These are phyloP conservation scores for Bubo blakistoni DNA, from an alignment of 2,113 vertebrate species.

Conservation along the genomic window DNA sequence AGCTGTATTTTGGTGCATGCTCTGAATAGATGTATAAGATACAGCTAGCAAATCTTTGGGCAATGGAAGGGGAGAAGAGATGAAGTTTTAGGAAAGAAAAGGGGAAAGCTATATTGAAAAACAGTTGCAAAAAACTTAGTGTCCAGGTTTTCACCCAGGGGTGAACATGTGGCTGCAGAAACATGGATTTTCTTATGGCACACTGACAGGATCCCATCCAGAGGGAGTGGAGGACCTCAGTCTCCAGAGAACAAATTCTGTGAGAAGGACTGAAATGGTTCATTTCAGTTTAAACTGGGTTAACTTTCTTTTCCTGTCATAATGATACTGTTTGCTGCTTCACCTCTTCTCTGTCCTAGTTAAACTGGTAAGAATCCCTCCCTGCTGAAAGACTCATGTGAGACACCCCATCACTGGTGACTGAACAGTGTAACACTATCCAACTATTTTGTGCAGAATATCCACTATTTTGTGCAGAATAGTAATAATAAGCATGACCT, in stretches of 20 bases:
- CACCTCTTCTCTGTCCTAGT: background rate
- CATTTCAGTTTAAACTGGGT: background rate
- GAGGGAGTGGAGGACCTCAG: background rate
- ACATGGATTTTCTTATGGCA: background rate
- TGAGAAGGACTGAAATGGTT: background rate
- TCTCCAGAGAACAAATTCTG: background rate
- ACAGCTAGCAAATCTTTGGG: background rate
- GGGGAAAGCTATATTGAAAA: background rate
- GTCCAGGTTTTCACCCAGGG: background rate
- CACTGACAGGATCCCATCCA: background rate
- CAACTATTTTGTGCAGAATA: background rate
- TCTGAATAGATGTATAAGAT: background rate
- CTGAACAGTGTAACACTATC: too few relatives aligned
- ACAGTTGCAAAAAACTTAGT: background rate
- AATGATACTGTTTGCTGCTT: background rate
- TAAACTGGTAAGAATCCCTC: background rate
- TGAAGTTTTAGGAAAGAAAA: background rate
- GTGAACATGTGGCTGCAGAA: background rate
- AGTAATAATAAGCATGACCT: background rate
- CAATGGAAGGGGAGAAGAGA: rapidly evolving
- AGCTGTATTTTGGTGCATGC: background rate
- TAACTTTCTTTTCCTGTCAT: background rate
- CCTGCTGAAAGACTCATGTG: rapidly evolving
- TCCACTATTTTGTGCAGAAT: background rate
- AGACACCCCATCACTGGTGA: background rate